Conservation (phyloP, 2,888 invertebrate species). For the Pemphredon lugubris region DNA sequence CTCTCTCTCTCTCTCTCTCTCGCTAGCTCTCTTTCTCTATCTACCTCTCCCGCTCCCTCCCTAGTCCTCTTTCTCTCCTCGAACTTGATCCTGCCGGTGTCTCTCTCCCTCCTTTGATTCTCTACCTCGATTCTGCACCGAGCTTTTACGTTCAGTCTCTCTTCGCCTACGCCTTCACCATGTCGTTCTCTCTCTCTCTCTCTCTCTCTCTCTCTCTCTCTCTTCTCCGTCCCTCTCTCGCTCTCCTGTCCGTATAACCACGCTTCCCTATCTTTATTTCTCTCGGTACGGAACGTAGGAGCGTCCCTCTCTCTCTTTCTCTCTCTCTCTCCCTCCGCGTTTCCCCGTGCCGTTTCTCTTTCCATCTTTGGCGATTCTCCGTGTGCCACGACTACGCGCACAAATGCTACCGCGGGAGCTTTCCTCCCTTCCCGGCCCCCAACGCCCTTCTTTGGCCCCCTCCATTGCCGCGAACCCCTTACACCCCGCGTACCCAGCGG, state of each 20-base stretch:
- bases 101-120: neutral
- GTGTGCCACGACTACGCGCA: conserved; percentile 17
- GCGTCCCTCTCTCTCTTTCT: conserved; percentile 41
- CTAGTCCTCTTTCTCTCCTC: neutral
- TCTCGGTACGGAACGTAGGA: neutral
- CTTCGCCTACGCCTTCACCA: conserved; percentile 25
- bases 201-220: neutral
- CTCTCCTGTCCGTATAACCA: conserved; percentile 1
- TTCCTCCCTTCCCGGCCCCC: conserved; percentile 26
- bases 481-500: conserved; percentile 62
- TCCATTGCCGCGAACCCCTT: conserved; percentile 54
- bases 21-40: conserved; percentile 40
- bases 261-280: conserved; percentile 30
- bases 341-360: conserved; percentile 21
- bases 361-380: conserved; percentile 23
- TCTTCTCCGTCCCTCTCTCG: conserved; percentile 3
- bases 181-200: neutral
- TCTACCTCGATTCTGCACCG: neutral
- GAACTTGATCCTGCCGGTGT: too few species aligned
- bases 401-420: conserved; percentile 17
- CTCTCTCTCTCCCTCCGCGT: conserved; percentile 33
- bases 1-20: conserved; percentile 4
- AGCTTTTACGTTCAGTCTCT: too few species aligned
- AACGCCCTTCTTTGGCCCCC: conserved; percentile 47
- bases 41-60: conserved; percentile 17